These are phyloP conservation scores for Podiceps cristatus DNA, from an alignment of 2,113 vertebrate genomes.

Conservation along the genomic window DNA sequence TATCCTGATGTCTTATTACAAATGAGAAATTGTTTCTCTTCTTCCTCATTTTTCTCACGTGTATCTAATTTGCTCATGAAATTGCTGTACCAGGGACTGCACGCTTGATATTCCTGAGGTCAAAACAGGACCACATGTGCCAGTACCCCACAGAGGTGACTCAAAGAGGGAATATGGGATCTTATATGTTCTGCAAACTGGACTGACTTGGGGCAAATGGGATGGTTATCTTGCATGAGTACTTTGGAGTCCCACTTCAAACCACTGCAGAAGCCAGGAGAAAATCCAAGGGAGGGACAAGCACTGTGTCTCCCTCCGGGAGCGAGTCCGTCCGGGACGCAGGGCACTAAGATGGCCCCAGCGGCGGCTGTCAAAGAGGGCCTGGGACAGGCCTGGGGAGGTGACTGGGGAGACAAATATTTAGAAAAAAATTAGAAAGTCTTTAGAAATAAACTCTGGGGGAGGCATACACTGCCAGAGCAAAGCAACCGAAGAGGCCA, in stretches of 20 bases:
- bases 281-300: not conserved
- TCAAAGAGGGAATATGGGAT: not conserved
- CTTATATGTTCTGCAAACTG: not conserved
- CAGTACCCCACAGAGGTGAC: rapidly evolving
- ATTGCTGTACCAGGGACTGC: not conserved
- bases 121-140: not conserved
- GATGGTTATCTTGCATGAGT: not conserved
- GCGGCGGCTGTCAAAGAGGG: not conserved
- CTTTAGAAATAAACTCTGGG: not conserved
- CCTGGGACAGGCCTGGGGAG: not conserved
- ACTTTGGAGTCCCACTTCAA: not conserved
- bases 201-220: not conserved
- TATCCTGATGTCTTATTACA: not conserved
- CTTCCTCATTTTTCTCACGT: not conserved
- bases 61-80: not conserved
- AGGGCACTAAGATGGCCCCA: not conserved
- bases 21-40: not conserved
- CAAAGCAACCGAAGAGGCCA: not conserved
- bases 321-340: not conserved
- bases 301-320: rapidly evolving
- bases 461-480: not conserved
- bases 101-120: not conserved
- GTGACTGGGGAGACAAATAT: not conserved
- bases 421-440: not conserved
- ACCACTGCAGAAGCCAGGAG: not conserved